A percentile compares a stretch with the other conserved stretches of the same genome.
phyloP scores from a whole-genome alignment of 1,140 invertebrate species.

The Zaprionus taronus region DNA sequence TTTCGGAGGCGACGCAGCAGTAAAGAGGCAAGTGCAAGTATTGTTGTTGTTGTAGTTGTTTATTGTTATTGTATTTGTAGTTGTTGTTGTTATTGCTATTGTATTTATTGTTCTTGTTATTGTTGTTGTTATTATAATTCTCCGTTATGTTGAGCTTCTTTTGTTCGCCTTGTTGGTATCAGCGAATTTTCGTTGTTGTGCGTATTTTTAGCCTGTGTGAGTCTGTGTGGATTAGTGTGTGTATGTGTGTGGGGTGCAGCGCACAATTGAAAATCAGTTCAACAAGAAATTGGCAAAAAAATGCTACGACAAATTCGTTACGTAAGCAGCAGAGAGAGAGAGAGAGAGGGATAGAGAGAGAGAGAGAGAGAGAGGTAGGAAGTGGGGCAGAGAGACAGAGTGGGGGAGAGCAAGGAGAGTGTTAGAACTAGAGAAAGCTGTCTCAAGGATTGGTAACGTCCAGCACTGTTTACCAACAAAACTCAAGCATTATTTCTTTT shows the following conservation, averaged over 20 bases:
- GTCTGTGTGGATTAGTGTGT: neutral
- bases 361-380: neutral
- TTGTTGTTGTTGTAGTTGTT: neutral
- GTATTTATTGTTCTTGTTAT: neutral
- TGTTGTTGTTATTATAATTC: constrained; percentile 5
- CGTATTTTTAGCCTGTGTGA: constrained; percentile 38
- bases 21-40: constrained; percentile 33
- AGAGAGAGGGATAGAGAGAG: neutral
- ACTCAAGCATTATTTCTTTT: neutral
- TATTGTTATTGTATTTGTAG: neutral
- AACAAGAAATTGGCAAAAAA: constrained; percentile 40
- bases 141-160: constrained; percentile 3
- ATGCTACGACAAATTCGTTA: constrained; percentile 24
- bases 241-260: constrained; percentile 26
- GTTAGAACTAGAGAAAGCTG: neutral
- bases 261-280: constrained; percentile 37
- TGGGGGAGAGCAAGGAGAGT: neutral
- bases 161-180: constrained; percentile 30
- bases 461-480: neutral
- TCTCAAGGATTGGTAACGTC: constrained; percentile 19
- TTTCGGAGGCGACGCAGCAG: constrained; percentile 7
- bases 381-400: constrained; percentile 1
- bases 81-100: neutral
- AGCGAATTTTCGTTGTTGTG: constrained; percentile 21
- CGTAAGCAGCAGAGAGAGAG: constrained; percentile 21